Percentiles rank a stretch among this genome's conserved stretches.
Evolutionary conservation across 2,888 invertebrate genomes (phyloP).

Genomic region (Trachelus stipa): DNA sequence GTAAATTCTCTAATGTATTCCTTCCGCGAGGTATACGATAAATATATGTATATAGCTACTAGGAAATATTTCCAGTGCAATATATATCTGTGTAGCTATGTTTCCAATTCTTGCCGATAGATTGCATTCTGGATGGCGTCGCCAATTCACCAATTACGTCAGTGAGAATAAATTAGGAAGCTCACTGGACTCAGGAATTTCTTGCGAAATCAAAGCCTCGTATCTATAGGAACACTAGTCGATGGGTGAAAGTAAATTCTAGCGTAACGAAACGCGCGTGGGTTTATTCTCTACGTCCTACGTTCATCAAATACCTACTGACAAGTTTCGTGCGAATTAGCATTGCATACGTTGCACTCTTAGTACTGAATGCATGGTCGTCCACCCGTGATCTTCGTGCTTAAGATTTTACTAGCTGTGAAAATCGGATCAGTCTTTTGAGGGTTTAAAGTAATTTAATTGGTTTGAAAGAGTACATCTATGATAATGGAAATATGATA

Average conservation of each 20-base stretch:
- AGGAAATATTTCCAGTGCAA: neutral
- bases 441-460: neutral
- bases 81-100: neutral
- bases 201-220: neutral
- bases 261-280: neutral
- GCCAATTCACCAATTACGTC: neutral
- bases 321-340: neutral
- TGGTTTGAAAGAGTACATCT: neutral
- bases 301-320: neutral
- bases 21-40: neutral
- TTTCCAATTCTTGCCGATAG: neutral
- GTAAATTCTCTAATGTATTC: neutral
- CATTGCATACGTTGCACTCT: neutral
- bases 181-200: neutral
- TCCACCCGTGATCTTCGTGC: neutral
- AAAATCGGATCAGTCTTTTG: too few species aligned
- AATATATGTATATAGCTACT: neutral
- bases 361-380: neutral
- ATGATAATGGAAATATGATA: neutral
- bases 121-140: neutral
- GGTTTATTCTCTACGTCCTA: neutral
- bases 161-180: neutral
- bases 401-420: neutral
- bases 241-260: neutral
- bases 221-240: neutral